phyloP scores from a whole-genome alignment of 2,888 invertebrate species.

The Caenorhabditis sp. region DNA sequence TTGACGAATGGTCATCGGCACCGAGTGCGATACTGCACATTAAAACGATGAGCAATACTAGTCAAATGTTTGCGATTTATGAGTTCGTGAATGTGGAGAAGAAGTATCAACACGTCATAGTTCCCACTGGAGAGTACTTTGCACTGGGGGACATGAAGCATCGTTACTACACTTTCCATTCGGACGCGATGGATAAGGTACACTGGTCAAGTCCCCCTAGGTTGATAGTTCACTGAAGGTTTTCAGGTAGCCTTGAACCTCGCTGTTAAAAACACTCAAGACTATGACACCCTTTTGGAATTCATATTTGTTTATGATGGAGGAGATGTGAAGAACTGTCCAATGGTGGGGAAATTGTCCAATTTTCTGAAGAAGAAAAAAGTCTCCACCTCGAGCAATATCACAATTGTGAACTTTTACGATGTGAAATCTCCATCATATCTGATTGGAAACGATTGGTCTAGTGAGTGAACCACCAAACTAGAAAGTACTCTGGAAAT shows the following conservation, averaged over 20 bases:
- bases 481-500: no score
- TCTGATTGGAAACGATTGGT: conserved; percentile 56
- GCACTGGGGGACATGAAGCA: conserved; percentile 42
- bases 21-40: conserved; percentile 38
- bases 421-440: conserved; percentile 47
- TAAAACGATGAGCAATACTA: conserved; percentile 37
- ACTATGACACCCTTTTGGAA: conserved; percentile 52
- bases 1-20: conserved; percentile 51
- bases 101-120: conserved; percentile 35
- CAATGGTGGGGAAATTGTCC: conserved; percentile 35
- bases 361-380: conserved; percentile 39
- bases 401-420: conserved; percentile 45
- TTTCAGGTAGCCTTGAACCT: conserved; percentile 38
- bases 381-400: conserved; percentile 10
- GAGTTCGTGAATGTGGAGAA: conserved; percentile 57
- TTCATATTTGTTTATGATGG: conserved; percentile 56
- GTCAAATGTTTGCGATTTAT: conserved; percentile 64
- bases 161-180: conserved; percentile 46
- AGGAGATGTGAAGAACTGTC: conserved; percentile 38
- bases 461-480: conserved; percentile 18
- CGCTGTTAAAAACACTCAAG: conserved; percentile 58
- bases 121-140: conserved; percentile 56
- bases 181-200: conserved; percentile 16
- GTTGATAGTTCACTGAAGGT: background rate
- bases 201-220: background rate